Conservation (phyloP, 2,888 invertebrate species). For the Zeuzera pyrina region DNA sequence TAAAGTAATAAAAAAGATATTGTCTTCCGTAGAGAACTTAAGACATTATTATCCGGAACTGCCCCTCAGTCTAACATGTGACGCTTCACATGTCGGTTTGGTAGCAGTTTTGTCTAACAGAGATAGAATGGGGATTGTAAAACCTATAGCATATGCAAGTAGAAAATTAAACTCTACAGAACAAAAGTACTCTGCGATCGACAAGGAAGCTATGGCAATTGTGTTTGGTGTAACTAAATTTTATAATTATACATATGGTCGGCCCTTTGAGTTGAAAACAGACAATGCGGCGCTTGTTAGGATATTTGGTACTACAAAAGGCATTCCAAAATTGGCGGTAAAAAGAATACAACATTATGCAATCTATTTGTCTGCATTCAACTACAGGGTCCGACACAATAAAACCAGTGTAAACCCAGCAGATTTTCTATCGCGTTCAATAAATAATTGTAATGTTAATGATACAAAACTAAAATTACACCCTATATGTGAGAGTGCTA, state of each 20-base stretch:
- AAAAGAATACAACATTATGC: conserved; percentile 20
- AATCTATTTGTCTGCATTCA: conserved; percentile 17
- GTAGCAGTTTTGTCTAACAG: conserved; percentile 8
- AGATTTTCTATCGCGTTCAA: conserved; percentile 11
- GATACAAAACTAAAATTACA: not conserved
- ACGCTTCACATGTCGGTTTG: conserved; percentile 8
- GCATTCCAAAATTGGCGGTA: conserved; percentile 27
- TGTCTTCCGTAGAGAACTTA: not conserved
- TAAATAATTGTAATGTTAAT: conserved; percentile 2
- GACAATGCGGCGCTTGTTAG: conserved; percentile 19
- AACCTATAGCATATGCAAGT: conserved; percentile 15
- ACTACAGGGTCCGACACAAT: conserved; percentile 14
- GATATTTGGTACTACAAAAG: conserved; percentile 26
- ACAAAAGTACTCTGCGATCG: conserved; percentile 14
- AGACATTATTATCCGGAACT: not conserved
- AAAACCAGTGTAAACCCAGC: conserved; percentile 13
- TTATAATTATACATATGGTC: conserved; percentile 18
- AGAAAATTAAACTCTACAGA: conserved; percentile 13
- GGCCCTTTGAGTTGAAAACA: conserved; percentile 18
- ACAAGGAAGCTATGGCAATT: conserved; percentile 19
- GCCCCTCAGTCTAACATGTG: conserved; percentile 9
- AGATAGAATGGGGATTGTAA: conserved; percentile 6
- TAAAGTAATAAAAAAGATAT: conserved; percentile 1
- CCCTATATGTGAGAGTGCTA: not conserved
- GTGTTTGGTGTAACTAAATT: conserved; percentile 20